Evolutionary conservation across 2,113 vertebrate genomes (phyloP).

Genomic region (Otus sunia): DNA sequence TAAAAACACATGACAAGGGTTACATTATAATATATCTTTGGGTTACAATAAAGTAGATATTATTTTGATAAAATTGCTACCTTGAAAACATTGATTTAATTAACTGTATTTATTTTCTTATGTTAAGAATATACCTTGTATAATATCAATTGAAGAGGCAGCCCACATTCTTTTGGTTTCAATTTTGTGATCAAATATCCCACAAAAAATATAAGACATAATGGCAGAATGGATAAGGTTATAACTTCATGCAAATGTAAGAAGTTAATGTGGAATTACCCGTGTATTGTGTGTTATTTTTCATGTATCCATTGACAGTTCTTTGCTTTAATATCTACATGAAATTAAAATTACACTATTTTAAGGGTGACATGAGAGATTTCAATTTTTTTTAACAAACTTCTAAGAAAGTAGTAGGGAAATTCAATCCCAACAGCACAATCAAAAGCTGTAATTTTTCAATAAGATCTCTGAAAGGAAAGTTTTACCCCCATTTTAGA

Average conservation of each 20-base stretch:
- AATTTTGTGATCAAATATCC: not conserved
- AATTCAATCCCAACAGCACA: not conserved
- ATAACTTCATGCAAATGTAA: not conserved
- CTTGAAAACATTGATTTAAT: not conserved
- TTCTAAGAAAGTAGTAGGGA: not conserved
- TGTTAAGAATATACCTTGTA: not conserved
- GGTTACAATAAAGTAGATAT: not conserved
- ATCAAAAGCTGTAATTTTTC: not conserved
- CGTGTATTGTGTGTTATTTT: not conserved
- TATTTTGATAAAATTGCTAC: not conserved
- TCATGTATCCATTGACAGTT: not conserved
- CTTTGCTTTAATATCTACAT: not conserved
- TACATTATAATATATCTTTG: not conserved
- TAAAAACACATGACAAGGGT: not conserved
- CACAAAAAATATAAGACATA: not conserved
- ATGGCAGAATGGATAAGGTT: not conserved
- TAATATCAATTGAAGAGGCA: not conserved
- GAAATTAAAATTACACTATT: not conserved
- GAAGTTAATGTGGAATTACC: not conserved
- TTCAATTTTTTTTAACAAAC: not conserved
- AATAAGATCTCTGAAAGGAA: not conserved
- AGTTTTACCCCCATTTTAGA: not conserved
- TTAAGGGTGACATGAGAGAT: not conserved
- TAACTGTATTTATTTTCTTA: not conserved
- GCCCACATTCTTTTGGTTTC: not conserved